A percentile compares a stretch with the other conserved stretches of the same genome.
These are phyloP conservation scores for Galleria mellonella DNA, from an alignment of 1,140 invertebrate genomes.

Conservation along the genomic window DNA sequence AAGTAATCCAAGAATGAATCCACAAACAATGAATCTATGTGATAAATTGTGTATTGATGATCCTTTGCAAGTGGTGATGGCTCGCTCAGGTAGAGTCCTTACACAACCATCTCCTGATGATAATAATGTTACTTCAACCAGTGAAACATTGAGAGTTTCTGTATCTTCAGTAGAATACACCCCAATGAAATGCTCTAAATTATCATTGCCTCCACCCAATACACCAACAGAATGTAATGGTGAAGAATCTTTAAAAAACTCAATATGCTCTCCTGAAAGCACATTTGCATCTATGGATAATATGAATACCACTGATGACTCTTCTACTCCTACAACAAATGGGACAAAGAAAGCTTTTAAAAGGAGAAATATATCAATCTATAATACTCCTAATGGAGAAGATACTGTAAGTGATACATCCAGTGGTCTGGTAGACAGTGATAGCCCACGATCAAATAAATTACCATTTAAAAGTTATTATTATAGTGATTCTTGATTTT, in stretches of 20 bases:
- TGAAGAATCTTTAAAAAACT: constrained; percentile 28
- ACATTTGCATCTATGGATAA: constrained; percentile 23
- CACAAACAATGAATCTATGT: constrained; percentile 89
- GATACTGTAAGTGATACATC: constrained; percentile 24
- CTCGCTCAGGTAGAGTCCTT: constrained; percentile 45
- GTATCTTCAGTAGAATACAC: constrained; percentile 9
- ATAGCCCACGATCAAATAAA: constrained; percentile 45
- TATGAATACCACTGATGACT: constrained; percentile 27
- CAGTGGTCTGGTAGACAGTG: constrained; percentile 24
- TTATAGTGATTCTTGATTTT: not conserved
- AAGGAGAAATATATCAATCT: constrained; percentile 61
- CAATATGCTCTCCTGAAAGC: constrained; percentile 20
- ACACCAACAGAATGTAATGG: constrained; percentile 40
- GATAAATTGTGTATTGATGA: constrained; percentile 78
- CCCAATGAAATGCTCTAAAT: constrained; percentile 40
- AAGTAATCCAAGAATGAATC: constrained; percentile 78
- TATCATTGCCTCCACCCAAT: constrained; percentile 52
- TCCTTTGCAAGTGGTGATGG: constrained; percentile 54
- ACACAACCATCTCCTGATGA: constrained; percentile 21
- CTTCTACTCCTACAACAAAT: constrained; percentile 34
- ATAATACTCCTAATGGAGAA: constrained; percentile 40
- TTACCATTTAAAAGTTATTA: constrained; percentile 15
- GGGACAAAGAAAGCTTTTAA: constrained; percentile 62
- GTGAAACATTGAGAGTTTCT: not conserved
- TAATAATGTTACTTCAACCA: not conserved